A percentile compares a stretch with the other conserved stretches of the same genome.
phyloP scores from a whole-genome alignment of 2,888 invertebrate species.

The Drosophila neotestacea region DNA sequence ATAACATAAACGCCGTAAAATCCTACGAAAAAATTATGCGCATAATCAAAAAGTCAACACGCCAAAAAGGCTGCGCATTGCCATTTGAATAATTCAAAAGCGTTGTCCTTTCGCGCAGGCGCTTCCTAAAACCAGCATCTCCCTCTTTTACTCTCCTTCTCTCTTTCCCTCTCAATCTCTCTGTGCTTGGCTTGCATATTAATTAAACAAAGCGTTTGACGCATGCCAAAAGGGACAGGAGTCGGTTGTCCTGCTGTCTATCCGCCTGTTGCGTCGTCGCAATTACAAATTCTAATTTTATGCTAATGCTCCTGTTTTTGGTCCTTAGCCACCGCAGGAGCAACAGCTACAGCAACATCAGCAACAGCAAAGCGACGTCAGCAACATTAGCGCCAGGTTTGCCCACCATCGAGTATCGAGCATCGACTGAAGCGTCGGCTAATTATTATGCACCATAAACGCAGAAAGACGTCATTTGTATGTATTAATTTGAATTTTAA shows the following conservation, averaged over 20 bases:
- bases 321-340: slow-evolving; percentile 50
- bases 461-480: slow-evolving; percentile 72
- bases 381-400: slow-evolving; percentile 56
- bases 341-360: not conserved
- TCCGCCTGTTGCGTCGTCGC: slow-evolving; percentile 81
- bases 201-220: slow-evolving; percentile 76
- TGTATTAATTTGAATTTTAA: slow-evolving; percentile 82
- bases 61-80: slow-evolving; percentile 69
- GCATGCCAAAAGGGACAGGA: slow-evolving; percentile 73
- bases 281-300: slow-evolving; percentile 85
- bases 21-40: slow-evolving; percentile 80
- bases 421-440: slow-evolving; percentile 45
- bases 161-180: slow-evolving; percentile 12
- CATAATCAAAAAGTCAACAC: slow-evolving; percentile 83
- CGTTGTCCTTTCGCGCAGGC: slow-evolving; percentile 79
- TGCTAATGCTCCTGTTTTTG: slow-evolving; percentile 77
- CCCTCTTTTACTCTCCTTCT: slow-evolving; percentile 5
- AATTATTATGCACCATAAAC: slow-evolving; percentile 80
- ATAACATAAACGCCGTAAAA: slow-evolving; percentile 54
- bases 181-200: slow-evolving; percentile 70
- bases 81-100: slow-evolving; percentile 83
- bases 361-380: not conserved
- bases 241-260: slow-evolving; percentile 43
- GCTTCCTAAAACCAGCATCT: slow-evolving; percentile 46
- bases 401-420: slow-evolving; percentile 1